Conservation (phyloP, 2,113 vertebrate genomes). For the Mungos mungo region DNA sequence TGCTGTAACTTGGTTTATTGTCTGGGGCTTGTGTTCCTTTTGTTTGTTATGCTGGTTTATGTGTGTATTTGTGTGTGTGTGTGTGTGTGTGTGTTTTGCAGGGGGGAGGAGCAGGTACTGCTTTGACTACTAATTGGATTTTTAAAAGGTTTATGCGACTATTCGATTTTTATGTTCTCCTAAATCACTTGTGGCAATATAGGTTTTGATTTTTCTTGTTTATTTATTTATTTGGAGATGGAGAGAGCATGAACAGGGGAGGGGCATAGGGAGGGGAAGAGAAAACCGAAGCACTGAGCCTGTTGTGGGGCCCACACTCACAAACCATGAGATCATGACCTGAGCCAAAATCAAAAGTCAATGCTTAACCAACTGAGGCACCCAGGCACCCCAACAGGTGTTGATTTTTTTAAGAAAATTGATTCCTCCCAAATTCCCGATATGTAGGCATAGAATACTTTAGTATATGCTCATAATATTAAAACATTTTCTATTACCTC, state of each 20-base stretch:
- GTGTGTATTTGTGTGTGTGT: not conserved
- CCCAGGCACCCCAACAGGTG: not conserved
- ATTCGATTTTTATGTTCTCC: not conserved
- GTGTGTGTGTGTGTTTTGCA: not conserved
- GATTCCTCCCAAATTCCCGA: constrained; percentile 16
- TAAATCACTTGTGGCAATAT: not conserved
- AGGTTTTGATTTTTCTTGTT: not conserved
- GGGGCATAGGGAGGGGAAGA: no score
- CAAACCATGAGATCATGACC: no score
- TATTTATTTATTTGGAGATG: no score
- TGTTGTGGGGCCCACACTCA: no score
- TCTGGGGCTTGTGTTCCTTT: not conserved
- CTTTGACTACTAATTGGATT: not conserved
- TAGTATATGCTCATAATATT: not conserved
- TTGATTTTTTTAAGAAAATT: not conserved
- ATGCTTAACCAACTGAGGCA: no score
- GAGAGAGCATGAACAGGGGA: no score
- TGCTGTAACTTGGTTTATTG: not conserved
- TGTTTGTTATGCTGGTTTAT: not conserved
- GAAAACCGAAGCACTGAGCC: no score
- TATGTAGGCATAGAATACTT: not conserved
- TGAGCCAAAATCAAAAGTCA: no score
- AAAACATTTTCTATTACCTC: not conserved
- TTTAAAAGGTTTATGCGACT: not conserved
- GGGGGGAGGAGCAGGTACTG: not conserved